Percentiles rank a stretch among this genome's conserved stretches.
Conservation (phyloP, 2,888 invertebrate species). For the Andrena marginata region DNA sequence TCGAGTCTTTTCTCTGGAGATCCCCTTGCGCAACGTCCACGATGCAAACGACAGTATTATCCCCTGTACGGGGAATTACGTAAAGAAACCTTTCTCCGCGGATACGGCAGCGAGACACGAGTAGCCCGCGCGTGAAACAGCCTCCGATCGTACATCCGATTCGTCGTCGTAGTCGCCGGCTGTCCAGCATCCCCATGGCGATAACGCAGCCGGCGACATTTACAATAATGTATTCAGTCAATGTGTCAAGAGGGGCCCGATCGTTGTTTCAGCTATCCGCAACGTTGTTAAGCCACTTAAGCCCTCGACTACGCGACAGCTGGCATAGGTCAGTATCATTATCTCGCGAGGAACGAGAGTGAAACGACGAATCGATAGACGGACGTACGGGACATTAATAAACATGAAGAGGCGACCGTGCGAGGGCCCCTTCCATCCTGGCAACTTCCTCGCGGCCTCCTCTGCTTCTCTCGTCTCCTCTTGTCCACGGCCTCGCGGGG, state of each 20-base stretch:
- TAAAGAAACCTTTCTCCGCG: constrained; percentile 7
- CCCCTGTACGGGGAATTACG: constrained; percentile 24
- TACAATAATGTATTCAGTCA: constrained; percentile 71
- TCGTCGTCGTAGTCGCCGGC: neutral
- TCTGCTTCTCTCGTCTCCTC: constrained; percentile 29
- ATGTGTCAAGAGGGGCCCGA: constrained; percentile 70
- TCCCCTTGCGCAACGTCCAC: constrained; percentile 21
- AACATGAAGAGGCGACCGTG: constrained; percentile 77
- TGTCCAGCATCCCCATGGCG: constrained; percentile 37
- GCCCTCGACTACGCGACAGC: constrained; percentile 68
- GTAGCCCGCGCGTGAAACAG: neutral
- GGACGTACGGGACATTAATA: constrained; percentile 79
- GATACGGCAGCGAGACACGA: neutral
- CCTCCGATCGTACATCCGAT: constrained; percentile 31
- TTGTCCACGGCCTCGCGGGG: constrained; percentile 4
- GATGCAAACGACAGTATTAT: constrained; percentile 17
- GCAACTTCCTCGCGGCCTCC: constrained; percentile 32
- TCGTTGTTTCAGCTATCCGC: constrained; percentile 68
- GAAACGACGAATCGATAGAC: constrained; percentile 79
- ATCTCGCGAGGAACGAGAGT: constrained; percentile 78
- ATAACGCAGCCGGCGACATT: constrained; percentile 66
- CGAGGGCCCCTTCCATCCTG: constrained; percentile 38
- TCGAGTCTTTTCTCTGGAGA: neutral
- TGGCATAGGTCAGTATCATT: constrained; percentile 82
- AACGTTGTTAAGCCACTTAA: constrained; percentile 72